A percentile compares a stretch with the other conserved stretches of the same genome.
Evolutionary conservation across 1,140 invertebrate genomes (phyloP).

Genomic region (Thaumetopoea pityocampa): DNA sequence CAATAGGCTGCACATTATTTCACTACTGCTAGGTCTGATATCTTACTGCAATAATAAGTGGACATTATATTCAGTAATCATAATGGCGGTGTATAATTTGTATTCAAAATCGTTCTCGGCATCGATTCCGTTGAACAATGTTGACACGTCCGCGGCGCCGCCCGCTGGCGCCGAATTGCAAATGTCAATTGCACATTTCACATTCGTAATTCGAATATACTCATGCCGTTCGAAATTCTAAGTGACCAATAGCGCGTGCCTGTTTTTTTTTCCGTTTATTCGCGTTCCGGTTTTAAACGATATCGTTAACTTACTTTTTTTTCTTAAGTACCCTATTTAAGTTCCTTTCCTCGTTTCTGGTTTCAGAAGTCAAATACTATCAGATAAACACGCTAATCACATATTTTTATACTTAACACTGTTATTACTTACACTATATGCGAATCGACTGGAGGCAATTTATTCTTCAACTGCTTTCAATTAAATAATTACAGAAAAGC

Average conservation of each 20-base stretch:
- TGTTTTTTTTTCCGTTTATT: constrained; percentile 35
- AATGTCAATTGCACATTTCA: constrained; percentile 53
- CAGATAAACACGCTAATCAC: no score
- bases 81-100: constrained; percentile 43
- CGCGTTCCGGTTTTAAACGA: constrained; percentile 38
- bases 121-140: constrained; percentile 36
- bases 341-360: constrained; percentile 10
- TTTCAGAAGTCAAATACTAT: no score
- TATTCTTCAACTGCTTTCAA: no score
- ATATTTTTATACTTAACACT: no score
- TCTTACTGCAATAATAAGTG: constrained; percentile 34
- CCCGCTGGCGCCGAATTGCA: constrained; percentile 59
- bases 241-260: constrained; percentile 48
- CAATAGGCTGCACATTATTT: no score
- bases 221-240: constrained; percentile 59
- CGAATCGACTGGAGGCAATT: no score
- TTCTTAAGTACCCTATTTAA: no score
- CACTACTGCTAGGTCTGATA: no score
- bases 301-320: constrained; percentile 15
- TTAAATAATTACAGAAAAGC: no score
- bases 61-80: constrained; percentile 38
- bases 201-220: constrained; percentile 56
- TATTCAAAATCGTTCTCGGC: constrained; percentile 50
- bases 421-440: no score
- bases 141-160: constrained; percentile 58